Base-by-base conservation (phyloP, 2,888 invertebrate genomes). In the Lithophane leautieri region DNA sequence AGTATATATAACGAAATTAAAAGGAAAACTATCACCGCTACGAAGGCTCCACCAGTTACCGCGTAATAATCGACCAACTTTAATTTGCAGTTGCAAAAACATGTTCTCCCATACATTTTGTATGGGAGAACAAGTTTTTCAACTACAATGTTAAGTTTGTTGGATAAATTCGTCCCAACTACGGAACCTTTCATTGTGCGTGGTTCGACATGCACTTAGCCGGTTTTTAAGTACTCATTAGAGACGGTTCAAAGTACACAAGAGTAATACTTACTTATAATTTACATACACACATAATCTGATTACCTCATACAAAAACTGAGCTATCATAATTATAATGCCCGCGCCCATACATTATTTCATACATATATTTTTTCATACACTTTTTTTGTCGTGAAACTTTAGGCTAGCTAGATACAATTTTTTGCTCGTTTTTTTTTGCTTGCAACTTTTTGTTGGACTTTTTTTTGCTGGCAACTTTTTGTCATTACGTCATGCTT, bases 281-380 rank as follows among this genome's bases (percentile, higher is more conserved):
- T 73, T 42, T 63, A 80, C 61, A 82, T 62, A 82, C 70, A 72
- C 40, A 67, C 68, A 69, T 83, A 69, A 79, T 83, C 68, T 71
- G 70, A 75, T 82, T 75, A 82, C 68, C 44, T 70, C 70, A 47
- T 52, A 72, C n/a, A 76, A 66, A 66, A 76, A 72, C 75, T 34
- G 28, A 61, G 44, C 69, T 63, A 76, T 63, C 83, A 70, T 42
- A 34, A 34, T 34, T 34, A 34, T 34, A 73, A 75, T 42, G 61
- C 16, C 70, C 67, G 80, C 75, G 52, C 68, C 50, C 79, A 72
- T 79, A 76, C 54, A 58, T 81, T 70, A 78, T 66, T 61, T 76
- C 61, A 44, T 71, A 66, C 67, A 42, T 71, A 78, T 22, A 40
- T 54, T 75, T 77, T 82, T 79, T 67, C 47, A 34, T 61, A 50